phyloP scores from a whole-genome alignment of 2,888 invertebrate genomes.

The Junonia oenone region DNA sequence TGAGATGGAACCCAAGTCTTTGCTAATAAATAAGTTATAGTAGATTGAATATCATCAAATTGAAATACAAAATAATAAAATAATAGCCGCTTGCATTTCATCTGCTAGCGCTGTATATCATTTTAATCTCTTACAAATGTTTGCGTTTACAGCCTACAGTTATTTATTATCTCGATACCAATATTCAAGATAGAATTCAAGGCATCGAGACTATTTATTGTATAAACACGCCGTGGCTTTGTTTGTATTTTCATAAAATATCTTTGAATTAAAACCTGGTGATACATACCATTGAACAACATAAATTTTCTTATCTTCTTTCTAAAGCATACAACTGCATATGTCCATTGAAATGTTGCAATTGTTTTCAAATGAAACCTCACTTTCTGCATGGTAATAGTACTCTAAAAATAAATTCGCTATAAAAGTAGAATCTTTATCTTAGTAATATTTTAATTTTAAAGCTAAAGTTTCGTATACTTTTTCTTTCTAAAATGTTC shows the following conservation, averaged over 20 bases:
- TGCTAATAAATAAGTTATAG: background rate
- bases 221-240: background rate
- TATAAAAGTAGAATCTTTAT: background rate
- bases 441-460: background rate
- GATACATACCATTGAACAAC: slow-evolving; percentile 23
- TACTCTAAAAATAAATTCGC: background rate
- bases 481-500: background rate
- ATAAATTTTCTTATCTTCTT: slow-evolving; percentile 37
- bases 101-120: background rate
- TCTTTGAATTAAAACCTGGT: slow-evolving; percentile 14
- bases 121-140: slow-evolving; percentile 4
- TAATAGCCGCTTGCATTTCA: background rate
- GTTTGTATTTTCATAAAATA: slow-evolving; percentile 2
- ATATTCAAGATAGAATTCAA: background rate
- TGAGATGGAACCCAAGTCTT: background rate
- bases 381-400: slow-evolving; percentile 1
- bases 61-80: background rate
- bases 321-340: slow-evolving; percentile 38
- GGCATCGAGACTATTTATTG: background rate
- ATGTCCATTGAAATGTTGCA: slow-evolving; percentile 15
- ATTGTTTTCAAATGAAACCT: slow-evolving; percentile 26
- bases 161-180: background rate
- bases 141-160: slow-evolving; percentile 1
- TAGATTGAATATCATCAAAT: background rate
- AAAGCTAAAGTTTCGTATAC: background rate